A percentile compares a stretch with the other conserved stretches of the same genome.
These are phyloP conservation scores for Scomber colias DNA, from an alignment of 2,113 vertebrate species.

Conservation along the genomic window DNA sequence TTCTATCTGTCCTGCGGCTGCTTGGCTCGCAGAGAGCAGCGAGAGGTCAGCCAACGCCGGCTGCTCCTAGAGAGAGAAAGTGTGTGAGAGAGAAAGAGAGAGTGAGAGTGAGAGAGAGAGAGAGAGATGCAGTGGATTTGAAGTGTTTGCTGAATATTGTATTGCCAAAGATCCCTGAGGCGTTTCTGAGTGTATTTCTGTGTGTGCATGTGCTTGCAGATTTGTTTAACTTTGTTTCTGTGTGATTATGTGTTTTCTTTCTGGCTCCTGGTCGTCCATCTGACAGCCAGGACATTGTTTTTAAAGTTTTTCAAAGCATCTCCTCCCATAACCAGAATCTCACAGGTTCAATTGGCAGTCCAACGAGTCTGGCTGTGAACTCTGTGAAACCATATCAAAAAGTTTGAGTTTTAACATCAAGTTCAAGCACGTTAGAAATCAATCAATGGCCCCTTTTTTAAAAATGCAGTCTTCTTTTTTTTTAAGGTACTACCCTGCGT, in stretches of 20 bases:
- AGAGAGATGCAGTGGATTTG: conserved; percentile 40
- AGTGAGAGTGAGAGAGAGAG: neutral
- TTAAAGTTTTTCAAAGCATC: conserved; percentile 1
- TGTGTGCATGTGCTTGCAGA: neutral
- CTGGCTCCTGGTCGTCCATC: neutral
- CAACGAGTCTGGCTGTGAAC: too few species aligned
- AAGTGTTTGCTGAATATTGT: conserved; percentile 51
- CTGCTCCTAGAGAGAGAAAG: conserved; percentile 17
- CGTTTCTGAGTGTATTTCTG: conserved; percentile 45
- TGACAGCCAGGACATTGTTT: conserved; percentile 17
- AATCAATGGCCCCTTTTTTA: neutral
- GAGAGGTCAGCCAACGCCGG: conserved; percentile 53
- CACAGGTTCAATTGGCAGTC: neutral
- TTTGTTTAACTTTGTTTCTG: conserved; percentile 24
- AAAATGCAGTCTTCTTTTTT: neutral
- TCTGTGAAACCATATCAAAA: too few species aligned
- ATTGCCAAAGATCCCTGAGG: conserved; percentile 44
- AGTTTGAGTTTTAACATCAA: neutral
- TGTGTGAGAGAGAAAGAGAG: conserved; percentile 21
- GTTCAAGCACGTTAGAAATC: neutral
- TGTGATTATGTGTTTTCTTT: conserved; percentile 27
- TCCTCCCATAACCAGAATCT: neutral
- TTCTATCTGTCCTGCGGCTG: conserved; percentile 52
- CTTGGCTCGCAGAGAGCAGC: conserved; percentile 55
- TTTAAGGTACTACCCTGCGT: conserved; percentile 93